Base-by-base conservation (phyloP, 2,888 invertebrate genomes). In the Rhagophthalmus giganteus region DNA sequence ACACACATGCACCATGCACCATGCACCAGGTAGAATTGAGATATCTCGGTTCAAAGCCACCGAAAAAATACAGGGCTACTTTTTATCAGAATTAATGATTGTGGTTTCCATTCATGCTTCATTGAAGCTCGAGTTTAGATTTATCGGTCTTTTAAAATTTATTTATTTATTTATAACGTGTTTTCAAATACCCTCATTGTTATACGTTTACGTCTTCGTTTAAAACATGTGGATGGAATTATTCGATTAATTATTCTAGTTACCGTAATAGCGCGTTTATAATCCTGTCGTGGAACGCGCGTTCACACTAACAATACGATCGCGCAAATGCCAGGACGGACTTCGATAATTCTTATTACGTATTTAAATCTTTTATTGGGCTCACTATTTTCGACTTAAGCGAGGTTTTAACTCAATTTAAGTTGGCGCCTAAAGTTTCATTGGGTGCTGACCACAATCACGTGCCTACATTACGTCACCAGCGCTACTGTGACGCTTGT, bases 341-440 rank as follows among this genome's bases (percentile, higher is more conserved):
- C n/a, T n/a, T n/a, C n/a, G n/a, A n/a, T n/a, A n/a, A n/a, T n/a
- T n/a, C n/a, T n/a, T 41, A 34, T 41, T 40, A 33, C 10, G 39
- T 40, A 28, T 51, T 40, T 42, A 31, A 50, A 44, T 44, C 30
- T 32, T 51, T 39, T 20, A 16, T 44, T 32, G 26, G 38, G 38
- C 15, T 15, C 6, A 34, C 15, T 34, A 42, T 42, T 46, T 35
- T 16, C 28, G 37, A 40, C 20, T 41, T 47, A 16, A 12, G 14
- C 27, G 40, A 46, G 24, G n/a, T 55, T 49, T 53, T 45, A 53
- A 52, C 42, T 42, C 44, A 33, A 53, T 53, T 53, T 49, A 60
- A 70, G 66, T 74, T 75, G 72, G 74, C 75, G 74, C 73, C 72
- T 67, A 73, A 73, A 68, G 64, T 61, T 62, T 67, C 59, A 73